Base-by-base conservation (phyloP, 2,888 invertebrate species). In the Lymantria monacha region DNA sequence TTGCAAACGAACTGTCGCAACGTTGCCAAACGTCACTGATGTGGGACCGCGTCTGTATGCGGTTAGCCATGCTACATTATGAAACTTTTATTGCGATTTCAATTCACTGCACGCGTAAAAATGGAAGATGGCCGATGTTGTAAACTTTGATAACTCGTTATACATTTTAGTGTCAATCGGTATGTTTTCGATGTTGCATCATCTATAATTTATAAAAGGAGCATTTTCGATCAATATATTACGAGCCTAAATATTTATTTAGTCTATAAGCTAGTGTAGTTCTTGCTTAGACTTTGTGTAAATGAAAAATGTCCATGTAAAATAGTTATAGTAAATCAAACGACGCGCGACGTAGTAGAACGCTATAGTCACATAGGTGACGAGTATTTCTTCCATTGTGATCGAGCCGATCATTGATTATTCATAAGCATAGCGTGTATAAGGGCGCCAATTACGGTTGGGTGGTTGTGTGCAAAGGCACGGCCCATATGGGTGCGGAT, bases 401-500 rank as follows among this genome's bases (percentile, higher is more conserved):
- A 68, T 66, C 57, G 59, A 70, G 69, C 49, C 67, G 71, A 75
- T 75, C 68, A 75, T 66, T 56, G 57, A 74, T 73, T 74, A 72
- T 76, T 73, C 66, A 75, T 74, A 68, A 69, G 64, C 53, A 60
- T 70, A 68, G 63, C 68, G 69, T 74, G 70, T 69, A 70, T 53
- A 79, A 82, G 78, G 79, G 81, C 76, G 76, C 70, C 68, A 72
- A 74, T 70, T 79, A 76, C 76, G 76, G 72, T 74, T 62, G 74
- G 71, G 54, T 72, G 58, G 57, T 58, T 63, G 51, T 61, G 61
- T 54, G 66, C 65, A 74, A 79, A 81, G 78, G 81, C 81, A 74
- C 82, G 82, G 82, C 81, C 83, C 87, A 86, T 89, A 86, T 87
- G 87, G 83, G 76, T 63, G 65, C 50, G 73, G 33, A 67, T 90